phyloP scores from a whole-genome alignment of 2,888 invertebrate species.

The Stenoptilia bipunctidactyla region DNA sequence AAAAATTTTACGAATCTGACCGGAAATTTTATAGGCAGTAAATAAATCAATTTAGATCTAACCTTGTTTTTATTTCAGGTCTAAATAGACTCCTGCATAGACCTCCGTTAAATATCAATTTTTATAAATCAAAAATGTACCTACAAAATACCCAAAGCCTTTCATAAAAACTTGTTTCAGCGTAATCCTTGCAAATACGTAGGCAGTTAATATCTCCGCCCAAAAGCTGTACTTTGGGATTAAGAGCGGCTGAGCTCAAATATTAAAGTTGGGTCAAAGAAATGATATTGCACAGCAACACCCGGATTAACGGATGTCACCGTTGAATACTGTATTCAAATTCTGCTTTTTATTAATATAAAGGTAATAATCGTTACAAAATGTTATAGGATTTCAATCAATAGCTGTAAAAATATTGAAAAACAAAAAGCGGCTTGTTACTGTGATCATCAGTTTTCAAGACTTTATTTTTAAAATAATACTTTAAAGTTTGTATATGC shows the following conservation, averaged over 20 bases:
- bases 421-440: no score
- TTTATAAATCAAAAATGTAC: background rate
- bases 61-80: no score
- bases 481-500: no score
- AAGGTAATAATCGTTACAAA: no score
- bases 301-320: slow-evolving; percentile 39
- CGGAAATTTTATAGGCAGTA: no score
- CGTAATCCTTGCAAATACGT: slow-evolving; percentile 22
- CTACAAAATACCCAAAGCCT: background rate
- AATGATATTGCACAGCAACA: slow-evolving; percentile 42
- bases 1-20: no score
- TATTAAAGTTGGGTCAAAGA: slow-evolving; percentile 57
- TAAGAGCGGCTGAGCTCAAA: slow-evolving; percentile 35
- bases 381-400: no score
- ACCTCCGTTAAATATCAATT: slow-evolving; percentile 1
- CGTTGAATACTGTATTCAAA: slow-evolving; percentile 25
- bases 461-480: no score
- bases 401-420: no score
- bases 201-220: slow-evolving; percentile 33
- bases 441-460: no score
- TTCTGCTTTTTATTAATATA: slow-evolving; percentile 6
- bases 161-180: background rate
- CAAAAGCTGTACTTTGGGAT: slow-evolving; percentile 27
- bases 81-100: no score
- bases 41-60: no score